Percentiles rank a stretch among this genome's conserved stretches.
Conservation (phyloP, 2,797 vertebrate species). For the Huso huso region DNA sequence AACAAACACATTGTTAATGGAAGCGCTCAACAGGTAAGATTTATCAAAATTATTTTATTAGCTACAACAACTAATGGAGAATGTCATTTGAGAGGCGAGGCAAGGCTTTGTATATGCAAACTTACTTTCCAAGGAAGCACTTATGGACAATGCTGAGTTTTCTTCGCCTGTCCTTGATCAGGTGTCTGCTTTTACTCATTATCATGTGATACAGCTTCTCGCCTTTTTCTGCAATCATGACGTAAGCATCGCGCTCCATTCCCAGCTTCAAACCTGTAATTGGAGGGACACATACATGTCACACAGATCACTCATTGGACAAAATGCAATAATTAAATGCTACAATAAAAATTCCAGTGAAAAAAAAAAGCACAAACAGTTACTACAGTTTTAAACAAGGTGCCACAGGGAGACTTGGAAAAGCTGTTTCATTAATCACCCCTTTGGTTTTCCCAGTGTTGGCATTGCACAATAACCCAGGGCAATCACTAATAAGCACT, state of each 20-base stretch:
- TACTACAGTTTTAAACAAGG: no score
- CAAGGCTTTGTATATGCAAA: constrained; percentile 24
- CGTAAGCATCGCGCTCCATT: constrained; percentile 94
- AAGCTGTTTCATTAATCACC: no score
- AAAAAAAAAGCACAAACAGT: no score
- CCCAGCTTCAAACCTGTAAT: constrained; percentile 85
- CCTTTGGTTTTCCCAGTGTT: no score
- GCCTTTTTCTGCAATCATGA: constrained; percentile 96
- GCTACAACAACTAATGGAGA: background rate
- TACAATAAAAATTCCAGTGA: no score
- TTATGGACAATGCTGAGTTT: constrained; percentile 94
- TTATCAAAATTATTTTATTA: no score
- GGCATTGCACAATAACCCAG: no score
- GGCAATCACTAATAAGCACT: no score
- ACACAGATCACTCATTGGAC: background rate
- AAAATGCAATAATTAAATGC: no score
- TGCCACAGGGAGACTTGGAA: no score
- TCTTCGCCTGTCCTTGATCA: constrained; percentile 89
- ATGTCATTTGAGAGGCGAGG: background rate
- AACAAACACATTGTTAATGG: no score
- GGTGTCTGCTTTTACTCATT: constrained; percentile 87
- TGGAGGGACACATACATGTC: background rate
- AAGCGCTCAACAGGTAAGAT: no score
- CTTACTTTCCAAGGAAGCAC: constrained; percentile 98
- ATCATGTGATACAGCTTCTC: constrained; percentile 98